A percentile compares a stretch with the other conserved stretches of the same genome.
phyloP scores from a whole-genome alignment of 2,113 vertebrate species.

The Nibea albiflora region DNA sequence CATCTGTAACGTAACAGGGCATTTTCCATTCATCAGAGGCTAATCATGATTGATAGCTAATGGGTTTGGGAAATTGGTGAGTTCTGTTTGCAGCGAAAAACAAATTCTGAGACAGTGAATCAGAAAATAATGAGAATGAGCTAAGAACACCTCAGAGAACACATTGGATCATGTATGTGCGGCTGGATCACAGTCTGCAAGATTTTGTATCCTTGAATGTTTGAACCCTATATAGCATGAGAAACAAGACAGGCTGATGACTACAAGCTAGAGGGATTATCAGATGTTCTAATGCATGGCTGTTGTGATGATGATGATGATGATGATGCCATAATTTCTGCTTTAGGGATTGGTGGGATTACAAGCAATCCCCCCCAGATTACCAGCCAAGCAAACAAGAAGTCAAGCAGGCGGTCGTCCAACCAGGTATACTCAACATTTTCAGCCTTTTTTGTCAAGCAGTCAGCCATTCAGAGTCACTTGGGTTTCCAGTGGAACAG shows the following conservation, averaged over 20 bases:
- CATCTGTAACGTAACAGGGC: background rate
- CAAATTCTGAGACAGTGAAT: background rate
- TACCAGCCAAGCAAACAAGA: slow-evolving; percentile 45
- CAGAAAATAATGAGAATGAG: background rate
- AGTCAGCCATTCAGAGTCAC: slow-evolving; percentile 1
- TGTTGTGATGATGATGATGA: slow-evolving; percentile 33
- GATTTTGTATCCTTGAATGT: background rate
- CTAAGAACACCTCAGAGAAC: background rate
- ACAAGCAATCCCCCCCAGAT: slow-evolving; percentile 69
- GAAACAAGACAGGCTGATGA: background rate
- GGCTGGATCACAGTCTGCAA: background rate
- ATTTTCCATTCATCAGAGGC: background rate
- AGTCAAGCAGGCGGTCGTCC: slow-evolving; percentile 37
- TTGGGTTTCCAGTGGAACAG: background rate
- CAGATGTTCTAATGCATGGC: slow-evolving; percentile 44
- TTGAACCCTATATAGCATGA: background rate
- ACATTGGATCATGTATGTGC: background rate
- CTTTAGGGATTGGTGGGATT: slow-evolving; percentile 67
- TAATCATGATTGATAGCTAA: background rate
- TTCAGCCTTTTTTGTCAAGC: slow-evolving; percentile 8
- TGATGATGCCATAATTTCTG: slow-evolving; percentile 63
- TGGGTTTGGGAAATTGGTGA: background rate
- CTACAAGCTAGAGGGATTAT: slow-evolving; percentile 47
- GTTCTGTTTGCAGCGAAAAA: background rate
- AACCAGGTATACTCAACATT: slow-evolving; percentile 39